Percentiles rank a stretch among this genome's conserved stretches.
phyloP scores from a whole-genome alignment of 2,888 invertebrate species.

The Julus scanicus region DNA sequence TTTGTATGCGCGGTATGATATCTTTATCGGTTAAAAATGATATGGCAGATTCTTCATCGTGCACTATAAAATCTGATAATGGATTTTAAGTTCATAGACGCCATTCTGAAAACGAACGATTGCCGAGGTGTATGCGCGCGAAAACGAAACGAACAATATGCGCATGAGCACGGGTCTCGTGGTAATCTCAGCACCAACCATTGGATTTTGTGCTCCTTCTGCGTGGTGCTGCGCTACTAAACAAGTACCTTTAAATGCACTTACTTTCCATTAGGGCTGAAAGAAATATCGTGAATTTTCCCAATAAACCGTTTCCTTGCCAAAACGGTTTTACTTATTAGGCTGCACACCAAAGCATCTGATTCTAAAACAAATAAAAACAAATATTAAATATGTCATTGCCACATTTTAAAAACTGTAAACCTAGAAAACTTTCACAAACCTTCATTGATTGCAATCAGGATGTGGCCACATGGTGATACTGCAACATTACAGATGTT shows the following conservation, averaged over 20 bases:
- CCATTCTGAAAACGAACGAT: too few species aligned
- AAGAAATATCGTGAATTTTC: conserved; percentile 80
- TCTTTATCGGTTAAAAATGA: too few species aligned
- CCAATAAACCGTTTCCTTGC: conserved; percentile 86
- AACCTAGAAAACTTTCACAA: not conserved
- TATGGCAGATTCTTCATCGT: too few species aligned
- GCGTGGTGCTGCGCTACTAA: too few species aligned
- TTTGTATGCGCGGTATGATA: too few species aligned
- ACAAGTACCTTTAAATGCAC: conserved; percentile 54
- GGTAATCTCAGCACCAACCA: too few species aligned
- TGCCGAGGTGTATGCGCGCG: too few species aligned
- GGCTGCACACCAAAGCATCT: conserved; percentile 74
- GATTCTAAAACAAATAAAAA: conserved; percentile 62
- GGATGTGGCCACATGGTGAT: conserved; percentile 85
- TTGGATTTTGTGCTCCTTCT: too few species aligned
- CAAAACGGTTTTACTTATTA: conserved; percentile 83
- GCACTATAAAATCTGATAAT: too few species aligned
- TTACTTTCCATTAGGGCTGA: conserved; percentile 91
- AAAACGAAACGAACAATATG: too few species aligned
- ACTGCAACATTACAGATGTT: conserved; percentile 87
- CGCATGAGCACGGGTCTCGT: too few species aligned
- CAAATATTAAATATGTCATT: not conserved
- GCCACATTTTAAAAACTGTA: not conserved
- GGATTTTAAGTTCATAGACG: too few species aligned
- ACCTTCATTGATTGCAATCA: conserved; percentile 91